A percentile compares a stretch with the other conserved stretches of the same genome.
Conservation (phyloP, 2,113 vertebrate species). For the Serilophus lunatus region DNA sequence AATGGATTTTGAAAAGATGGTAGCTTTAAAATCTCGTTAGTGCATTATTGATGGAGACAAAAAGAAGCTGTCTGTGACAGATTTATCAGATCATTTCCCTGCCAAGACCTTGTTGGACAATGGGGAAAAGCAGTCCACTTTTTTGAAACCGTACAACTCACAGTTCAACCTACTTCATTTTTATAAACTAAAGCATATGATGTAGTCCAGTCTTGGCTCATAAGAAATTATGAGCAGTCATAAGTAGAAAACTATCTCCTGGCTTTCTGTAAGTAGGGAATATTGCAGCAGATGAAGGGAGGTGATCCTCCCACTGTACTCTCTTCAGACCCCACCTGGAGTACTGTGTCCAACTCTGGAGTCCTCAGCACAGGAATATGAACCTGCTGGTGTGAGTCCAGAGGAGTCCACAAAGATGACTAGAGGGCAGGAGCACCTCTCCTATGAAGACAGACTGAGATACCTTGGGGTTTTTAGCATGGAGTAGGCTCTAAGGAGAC, state of each 20-base stretch:
- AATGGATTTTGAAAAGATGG: neutral
- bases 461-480: neutral
- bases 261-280: neutral
- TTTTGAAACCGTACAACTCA: neutral
- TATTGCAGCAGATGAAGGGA: neutral
- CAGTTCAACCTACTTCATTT: neutral
- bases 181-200: neutral
- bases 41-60: neutral
- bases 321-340: neutral
- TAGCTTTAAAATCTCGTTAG: neutral
- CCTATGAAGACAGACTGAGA: neutral
- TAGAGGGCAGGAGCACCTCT: neutral
- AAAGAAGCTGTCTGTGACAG: neutral
- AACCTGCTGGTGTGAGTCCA: neutral
- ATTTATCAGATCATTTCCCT: neutral
- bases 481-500: neutral
- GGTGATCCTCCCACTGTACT: neutral
- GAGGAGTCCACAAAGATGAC: neutral
- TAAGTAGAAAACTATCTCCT: neutral
- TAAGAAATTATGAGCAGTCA: neutral
- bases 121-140: neutral
- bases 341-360: fast-evolving
- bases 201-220: neutral
- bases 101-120: neutral
- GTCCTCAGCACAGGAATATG: neutral